Evolutionary conservation across 2,113 vertebrate species (phyloP).

Genomic region (Myrmophylax atrothorax): DNA sequence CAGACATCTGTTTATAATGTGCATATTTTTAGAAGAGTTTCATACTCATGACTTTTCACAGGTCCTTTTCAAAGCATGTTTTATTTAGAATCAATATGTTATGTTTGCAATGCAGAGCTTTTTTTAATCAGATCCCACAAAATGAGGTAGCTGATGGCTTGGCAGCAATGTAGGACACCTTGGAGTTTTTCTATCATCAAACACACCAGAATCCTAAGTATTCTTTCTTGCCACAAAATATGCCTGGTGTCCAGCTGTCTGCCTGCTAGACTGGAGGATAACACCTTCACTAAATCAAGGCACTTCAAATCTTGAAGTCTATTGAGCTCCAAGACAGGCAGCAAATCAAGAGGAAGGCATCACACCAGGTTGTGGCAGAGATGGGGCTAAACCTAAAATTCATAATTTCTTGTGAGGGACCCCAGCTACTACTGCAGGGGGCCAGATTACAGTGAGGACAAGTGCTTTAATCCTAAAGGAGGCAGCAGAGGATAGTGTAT

Average conservation of each 20-base stretch:
- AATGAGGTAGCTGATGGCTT: conserved; percentile 11
- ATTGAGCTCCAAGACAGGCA: not conserved
- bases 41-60: conserved; percentile 26
- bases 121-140: conserved; percentile 45
- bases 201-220: conserved; percentile 12
- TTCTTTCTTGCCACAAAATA: conserved; percentile 31
- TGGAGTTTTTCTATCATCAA: conserved; percentile 56
- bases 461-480: conserved; percentile 49
- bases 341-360: conserved; percentile 42
- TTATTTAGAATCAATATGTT: conserved; percentile 23
- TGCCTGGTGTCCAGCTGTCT: conserved; percentile 27
- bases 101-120: conserved; percentile 23
- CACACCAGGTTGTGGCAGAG: not conserved
- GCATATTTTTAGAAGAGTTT: conserved; percentile 53
- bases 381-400: not conserved
- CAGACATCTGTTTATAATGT: conserved; percentile 59
- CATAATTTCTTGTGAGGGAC: conserved; percentile 1
- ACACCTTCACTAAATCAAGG: conserved; percentile 40
- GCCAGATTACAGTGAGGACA: conserved; percentile 8
- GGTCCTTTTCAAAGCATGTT: conserved; percentile 34
- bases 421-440: conserved; percentile 12
- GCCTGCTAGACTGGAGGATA: conserved; percentile 15
- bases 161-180: conserved; percentile 21
- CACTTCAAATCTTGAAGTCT: conserved; percentile 41
- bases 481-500: conserved; percentile 59